Evolutionary conservation across 1,140 invertebrate species (phyloP).

Genomic region (Tetranychus urticae): DNA sequence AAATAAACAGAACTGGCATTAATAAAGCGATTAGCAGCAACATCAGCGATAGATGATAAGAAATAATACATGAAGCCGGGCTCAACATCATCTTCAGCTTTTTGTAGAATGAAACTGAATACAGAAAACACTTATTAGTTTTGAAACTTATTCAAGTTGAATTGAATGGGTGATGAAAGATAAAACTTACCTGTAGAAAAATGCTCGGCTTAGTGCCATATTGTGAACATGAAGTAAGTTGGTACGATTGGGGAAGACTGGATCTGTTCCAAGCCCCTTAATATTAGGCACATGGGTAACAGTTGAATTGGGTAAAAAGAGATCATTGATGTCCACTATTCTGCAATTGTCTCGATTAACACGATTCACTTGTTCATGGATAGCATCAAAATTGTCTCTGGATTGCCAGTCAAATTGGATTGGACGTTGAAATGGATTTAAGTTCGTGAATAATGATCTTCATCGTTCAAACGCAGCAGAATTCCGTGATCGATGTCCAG

Average conservation of each 20-base stretch:
- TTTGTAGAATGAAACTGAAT: constrained; percentile 63
- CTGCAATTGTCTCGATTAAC: constrained; percentile 58
- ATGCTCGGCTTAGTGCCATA: constrained; percentile 74
- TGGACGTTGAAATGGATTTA: constrained; percentile 4
- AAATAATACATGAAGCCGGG: constrained; percentile 98
- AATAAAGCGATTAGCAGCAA: constrained; percentile 68
- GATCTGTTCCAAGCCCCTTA: constrained; percentile 81
- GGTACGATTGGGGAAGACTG: constrained; percentile 80
- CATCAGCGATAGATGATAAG: constrained; percentile 75
- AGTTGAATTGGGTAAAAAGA: constrained; percentile 53
- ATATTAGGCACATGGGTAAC: constrained; percentile 80
- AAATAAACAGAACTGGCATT: constrained; percentile 88
- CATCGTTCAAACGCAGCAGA: too few species aligned
- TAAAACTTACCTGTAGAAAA: constrained; percentile 43
- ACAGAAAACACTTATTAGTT: background rate
- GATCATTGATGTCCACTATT: constrained; percentile 53
- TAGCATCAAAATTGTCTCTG: constrained; percentile 63
- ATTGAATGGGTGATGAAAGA: background rate
- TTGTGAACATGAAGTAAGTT: constrained; percentile 79
- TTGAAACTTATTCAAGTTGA: background rate
- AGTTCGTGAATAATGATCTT: background rate
- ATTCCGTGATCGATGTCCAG: too few species aligned
- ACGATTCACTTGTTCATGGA: constrained; percentile 49
- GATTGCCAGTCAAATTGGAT: constrained; percentile 63
- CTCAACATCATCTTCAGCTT: constrained; percentile 63